Evolutionary conservation across 2,888 invertebrate genomes (phyloP).

Genomic region (Teleiodes luculella): DNA sequence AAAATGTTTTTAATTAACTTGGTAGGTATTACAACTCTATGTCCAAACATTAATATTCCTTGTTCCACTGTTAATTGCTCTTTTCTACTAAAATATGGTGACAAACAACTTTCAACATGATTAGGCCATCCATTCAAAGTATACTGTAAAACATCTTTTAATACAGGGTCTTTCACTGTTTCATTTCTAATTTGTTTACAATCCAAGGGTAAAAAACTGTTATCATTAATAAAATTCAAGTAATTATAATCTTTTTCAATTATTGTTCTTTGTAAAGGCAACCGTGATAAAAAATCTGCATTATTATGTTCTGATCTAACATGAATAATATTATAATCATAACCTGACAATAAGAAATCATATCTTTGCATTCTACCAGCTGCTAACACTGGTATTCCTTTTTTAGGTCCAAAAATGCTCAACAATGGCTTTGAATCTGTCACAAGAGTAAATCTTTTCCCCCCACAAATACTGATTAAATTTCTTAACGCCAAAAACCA

Average conservation of each 20-base stretch:
- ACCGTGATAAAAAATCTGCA: not conserved
- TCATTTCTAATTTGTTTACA: not conserved
- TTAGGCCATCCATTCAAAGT: not conserved
- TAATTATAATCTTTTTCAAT: not conserved
- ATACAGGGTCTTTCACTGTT: not conserved
- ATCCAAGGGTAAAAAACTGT: not conserved
- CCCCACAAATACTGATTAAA: slow-evolving; percentile 18
- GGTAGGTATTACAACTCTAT: slow-evolving; percentile 14
- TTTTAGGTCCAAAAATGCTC: slow-evolving; percentile 10
- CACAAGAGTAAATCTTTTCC: slow-evolving; percentile 9
- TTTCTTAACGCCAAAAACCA: slow-evolving; percentile 14
- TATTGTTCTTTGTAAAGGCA: no score
- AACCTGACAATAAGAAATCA: slow-evolving; percentile 11
- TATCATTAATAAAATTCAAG: not conserved
- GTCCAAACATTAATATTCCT: slow-evolving; percentile 19
- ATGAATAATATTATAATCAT: slow-evolving; percentile 15
- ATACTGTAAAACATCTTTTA: not conserved
- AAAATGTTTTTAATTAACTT: slow-evolving; percentile 10
- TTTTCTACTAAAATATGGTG: not conserved
- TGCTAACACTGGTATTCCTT: slow-evolving; percentile 12
- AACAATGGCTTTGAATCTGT: slow-evolving; percentile 17
- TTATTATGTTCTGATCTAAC: slow-evolving; percentile 9
- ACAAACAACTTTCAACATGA: not conserved
- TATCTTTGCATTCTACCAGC: slow-evolving; percentile 16
- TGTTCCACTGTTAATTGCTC: not conserved